A percentile compares a stretch with the other conserved stretches of the same genome.
Conservation (phyloP, 2,888 invertebrate species). For the Cetonia aurata region DNA sequence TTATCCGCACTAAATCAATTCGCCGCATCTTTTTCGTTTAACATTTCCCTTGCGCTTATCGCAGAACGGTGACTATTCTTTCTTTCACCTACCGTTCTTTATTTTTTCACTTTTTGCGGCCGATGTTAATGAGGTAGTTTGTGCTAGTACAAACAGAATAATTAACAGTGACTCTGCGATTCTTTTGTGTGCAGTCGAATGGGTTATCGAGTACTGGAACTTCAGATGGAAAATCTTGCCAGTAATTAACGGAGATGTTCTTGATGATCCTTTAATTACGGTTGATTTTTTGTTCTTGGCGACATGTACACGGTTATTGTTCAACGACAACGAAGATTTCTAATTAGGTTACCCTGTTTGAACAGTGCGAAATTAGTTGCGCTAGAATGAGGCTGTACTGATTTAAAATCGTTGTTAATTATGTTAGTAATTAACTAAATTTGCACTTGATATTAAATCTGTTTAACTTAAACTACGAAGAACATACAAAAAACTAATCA, state of each 20-base stretch:
- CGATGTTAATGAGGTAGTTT: constrained; percentile 6
- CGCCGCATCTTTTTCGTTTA: constrained; percentile 6
- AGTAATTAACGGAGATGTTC: constrained; percentile 2
- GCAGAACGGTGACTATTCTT: neutral
- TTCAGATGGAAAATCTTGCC: neutral
- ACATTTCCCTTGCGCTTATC: neutral
- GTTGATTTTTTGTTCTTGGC: neutral
- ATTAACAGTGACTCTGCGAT: constrained; percentile 13
- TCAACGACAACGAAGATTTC: too few relatives aligned
- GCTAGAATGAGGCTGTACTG: too few relatives aligned
- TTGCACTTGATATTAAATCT: too few relatives aligned
- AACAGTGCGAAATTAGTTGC: too few relatives aligned
- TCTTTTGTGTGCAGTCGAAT: neutral
- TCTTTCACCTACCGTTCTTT: constrained; percentile 4
- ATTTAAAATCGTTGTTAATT: too few relatives aligned
- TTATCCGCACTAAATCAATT: constrained; percentile 15
- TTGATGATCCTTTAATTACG: neutral
- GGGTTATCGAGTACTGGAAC: neutral
- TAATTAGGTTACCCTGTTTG: too few relatives aligned
- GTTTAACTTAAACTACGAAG: too few relatives aligned
- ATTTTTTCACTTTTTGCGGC: constrained; percentile 2
- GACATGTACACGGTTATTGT: too few relatives aligned
- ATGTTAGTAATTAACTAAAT: too few relatives aligned
- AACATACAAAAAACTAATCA: too few relatives aligned
- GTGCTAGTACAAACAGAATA: constrained; percentile 15